Conservation (phyloP, 2,888 invertebrate species). For the Coenonympha glycerion region DNA sequence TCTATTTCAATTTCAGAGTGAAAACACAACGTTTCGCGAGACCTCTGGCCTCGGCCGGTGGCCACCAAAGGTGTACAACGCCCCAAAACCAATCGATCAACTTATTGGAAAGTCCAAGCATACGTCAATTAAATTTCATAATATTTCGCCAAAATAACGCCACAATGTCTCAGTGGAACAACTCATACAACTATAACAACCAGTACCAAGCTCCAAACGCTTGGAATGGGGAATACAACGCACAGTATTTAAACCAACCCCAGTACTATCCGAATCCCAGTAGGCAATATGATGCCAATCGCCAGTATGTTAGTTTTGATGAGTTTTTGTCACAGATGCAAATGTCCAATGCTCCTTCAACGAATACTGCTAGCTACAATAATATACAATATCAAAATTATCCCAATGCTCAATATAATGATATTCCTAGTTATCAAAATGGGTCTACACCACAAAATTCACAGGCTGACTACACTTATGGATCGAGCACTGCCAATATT, state of each 20-base stretch:
- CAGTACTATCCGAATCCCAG: conserved; percentile 41
- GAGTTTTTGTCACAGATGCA: conserved; percentile 67
- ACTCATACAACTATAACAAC: conserved; percentile 58
- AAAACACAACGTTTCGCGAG: conserved; percentile 25
- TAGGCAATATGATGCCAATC: conserved; percentile 46
- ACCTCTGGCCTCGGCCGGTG: conserved; percentile 70
- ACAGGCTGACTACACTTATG: conserved; percentile 45
- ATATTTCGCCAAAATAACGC: conserved; percentile 40
- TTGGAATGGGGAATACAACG: conserved; percentile 56
- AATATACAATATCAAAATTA: conserved; percentile 55
- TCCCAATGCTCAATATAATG: conserved; percentile 45
- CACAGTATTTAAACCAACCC: conserved; percentile 51
- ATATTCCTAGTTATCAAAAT: conserved; percentile 44
- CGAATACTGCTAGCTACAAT: conserved; percentile 41
- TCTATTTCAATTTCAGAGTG: conserved; percentile 33
- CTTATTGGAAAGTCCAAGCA: conserved; percentile 28
- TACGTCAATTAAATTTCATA: conserved; percentile 26
- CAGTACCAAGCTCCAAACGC: conserved; percentile 51
- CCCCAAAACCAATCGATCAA: conserved; percentile 31
- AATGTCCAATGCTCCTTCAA: conserved; percentile 37
- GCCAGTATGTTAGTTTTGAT: conserved; percentile 66
- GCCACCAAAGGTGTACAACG: conserved; percentile 36
- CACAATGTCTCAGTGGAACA: conserved; percentile 70
- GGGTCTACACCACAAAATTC: conserved; percentile 47
- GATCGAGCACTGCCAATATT: conserved; percentile 38